Base-by-base conservation (phyloP, 2,113 vertebrate species). In the Egretta garzetta region DNA sequence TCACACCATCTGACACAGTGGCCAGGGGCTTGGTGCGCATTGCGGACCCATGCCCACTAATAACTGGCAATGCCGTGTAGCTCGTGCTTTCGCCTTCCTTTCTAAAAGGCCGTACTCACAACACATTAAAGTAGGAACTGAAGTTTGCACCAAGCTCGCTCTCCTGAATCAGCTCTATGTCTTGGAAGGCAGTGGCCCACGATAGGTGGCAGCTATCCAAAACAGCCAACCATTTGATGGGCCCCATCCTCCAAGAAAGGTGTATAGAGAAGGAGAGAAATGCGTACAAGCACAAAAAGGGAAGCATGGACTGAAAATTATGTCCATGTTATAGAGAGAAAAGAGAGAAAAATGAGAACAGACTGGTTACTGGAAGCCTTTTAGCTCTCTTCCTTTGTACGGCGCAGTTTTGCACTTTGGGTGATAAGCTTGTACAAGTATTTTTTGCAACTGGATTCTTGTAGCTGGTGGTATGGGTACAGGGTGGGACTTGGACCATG, bases 21-120 rank as follows among this genome's bases (percentile, higher is more conserved):
- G 30, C 19, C 8, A 20, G 37, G 8, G 16, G 6, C 30, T 3
- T 1, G 0, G 10, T 12, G 60, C 33, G 50, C 15, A 12, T 4
- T 47, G 47, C 37, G 84, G 64, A 35, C 6, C 10, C 37, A 8
- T 6, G 10, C 33, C 59, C 45, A 12, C 41, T 84, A 53, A 24
- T 3, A 43, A 52, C 0, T 80, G 52, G 20, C 14, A 67, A 12
- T 10, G 8, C 12, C 81, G 43, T 0, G 30, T 7, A 68, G 24
- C 12, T 35, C 45, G 24, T 6, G 45, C 22, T 92, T 66, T 50
- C 50, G 63, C 62, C 41, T 71, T 45, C 58, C 27, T 43, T 67
- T 28, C 47, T 72, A 35, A 79, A 80, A 88, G 14, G 11, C 60
- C 67, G 11, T 13, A 21, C 32, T 92, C 32, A 28, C 10, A 23